These are phyloP conservation scores for Pogoniulus pusillus DNA, from an alignment of 2,797 vertebrate genomes.

Conservation along the genomic window DNA sequence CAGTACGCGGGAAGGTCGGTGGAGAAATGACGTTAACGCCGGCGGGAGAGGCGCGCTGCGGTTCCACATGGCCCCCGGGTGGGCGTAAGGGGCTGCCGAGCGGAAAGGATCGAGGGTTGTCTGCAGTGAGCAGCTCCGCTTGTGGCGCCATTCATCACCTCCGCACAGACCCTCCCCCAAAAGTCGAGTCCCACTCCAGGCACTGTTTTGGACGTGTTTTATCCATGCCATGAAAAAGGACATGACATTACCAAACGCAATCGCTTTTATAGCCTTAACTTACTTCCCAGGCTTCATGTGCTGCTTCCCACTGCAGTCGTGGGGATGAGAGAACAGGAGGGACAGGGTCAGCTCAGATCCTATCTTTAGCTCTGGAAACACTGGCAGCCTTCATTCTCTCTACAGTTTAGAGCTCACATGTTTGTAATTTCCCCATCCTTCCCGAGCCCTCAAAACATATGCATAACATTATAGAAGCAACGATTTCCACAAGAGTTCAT, in stretches of 20 bases:
- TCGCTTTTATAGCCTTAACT: neutral
- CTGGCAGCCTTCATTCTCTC: neutral
- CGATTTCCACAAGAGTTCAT: neutral
- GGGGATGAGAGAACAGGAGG: neutral
- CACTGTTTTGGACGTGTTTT: neutral
- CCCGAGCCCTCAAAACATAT: slow-evolving; percentile 14
- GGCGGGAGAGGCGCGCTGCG: neutral
- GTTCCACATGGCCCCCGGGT: too few species aligned
- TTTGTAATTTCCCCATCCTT: slow-evolving; percentile 26
- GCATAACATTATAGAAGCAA: neutral
- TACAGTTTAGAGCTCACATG: slow-evolving; percentile 10
- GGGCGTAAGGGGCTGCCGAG: neutral
- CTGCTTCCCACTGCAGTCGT: neutral
- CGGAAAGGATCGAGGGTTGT: neutral
- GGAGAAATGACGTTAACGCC: neutral
- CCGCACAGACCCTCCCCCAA: too few species aligned
- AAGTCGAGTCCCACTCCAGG: neutral
- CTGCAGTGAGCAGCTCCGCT: neutral
- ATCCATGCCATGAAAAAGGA: neutral
- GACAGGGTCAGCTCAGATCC: neutral
- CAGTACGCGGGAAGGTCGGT: rapidly evolving
- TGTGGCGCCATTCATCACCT: neutral
- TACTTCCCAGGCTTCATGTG: neutral
- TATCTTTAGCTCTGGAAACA: neutral
- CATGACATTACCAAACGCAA: neutral